phyloP scores from a whole-genome alignment of 2,888 invertebrate species.

The Athalia cordata region DNA sequence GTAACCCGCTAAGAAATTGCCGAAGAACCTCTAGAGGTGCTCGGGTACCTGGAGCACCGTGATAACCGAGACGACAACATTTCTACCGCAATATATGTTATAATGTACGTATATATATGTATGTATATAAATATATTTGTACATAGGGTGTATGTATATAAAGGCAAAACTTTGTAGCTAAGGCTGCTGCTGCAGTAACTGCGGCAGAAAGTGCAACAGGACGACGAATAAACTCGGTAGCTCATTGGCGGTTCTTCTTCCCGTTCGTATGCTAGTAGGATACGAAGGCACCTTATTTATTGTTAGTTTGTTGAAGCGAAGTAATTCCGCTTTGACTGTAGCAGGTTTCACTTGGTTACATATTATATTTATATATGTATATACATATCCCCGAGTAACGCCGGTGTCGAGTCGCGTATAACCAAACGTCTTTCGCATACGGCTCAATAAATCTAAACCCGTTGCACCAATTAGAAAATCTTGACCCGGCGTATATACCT shows the following conservation, averaged over 20 bases:
- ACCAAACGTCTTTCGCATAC: not conserved
- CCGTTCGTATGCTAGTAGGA: not conserved
- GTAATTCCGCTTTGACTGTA: slow-evolving; percentile 11
- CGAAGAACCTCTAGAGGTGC: slow-evolving; percentile 23
- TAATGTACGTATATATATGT: not conserved
- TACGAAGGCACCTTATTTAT: not conserved
- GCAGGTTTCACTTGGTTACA: slow-evolving; percentile 37
- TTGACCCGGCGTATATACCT: not conserved
- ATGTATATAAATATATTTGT: not conserved
- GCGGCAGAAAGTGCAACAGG: not conserved
- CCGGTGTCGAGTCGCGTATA: slow-evolving; percentile 11
- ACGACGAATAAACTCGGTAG: slow-evolving; percentile 25
- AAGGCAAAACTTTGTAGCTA: slow-evolving; percentile 20
- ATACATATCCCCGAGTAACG: not conserved
- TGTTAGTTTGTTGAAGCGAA: slow-evolving; percentile 17
- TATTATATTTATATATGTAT: not conserved
- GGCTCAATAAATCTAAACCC: slow-evolving; percentile 34
- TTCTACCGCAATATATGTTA: slow-evolving; percentile 9
- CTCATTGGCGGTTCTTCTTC: slow-evolving; percentile 28
- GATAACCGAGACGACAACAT: not conserved
- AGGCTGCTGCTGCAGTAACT: not conserved
- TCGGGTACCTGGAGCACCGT: not conserved
- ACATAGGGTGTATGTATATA: no score
- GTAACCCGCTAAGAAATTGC: slow-evolving; percentile 33
- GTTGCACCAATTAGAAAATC: slow-evolving; percentile 42